Base-by-base conservation (phyloP, 2,888 invertebrate species). In the Lochmaea crataegi region DNA sequence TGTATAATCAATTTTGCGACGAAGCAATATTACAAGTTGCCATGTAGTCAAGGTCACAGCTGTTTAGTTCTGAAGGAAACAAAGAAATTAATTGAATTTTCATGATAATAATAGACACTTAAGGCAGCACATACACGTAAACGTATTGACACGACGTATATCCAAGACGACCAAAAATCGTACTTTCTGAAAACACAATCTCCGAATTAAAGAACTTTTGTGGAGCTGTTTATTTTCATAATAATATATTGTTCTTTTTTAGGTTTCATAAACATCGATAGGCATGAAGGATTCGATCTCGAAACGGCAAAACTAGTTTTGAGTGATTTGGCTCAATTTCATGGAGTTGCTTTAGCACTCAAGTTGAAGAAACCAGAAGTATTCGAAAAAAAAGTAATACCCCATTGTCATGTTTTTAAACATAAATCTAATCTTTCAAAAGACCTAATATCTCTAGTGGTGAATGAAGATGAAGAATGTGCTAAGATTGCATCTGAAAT, bases 291-390 rank as follows among this genome's bases (percentile, higher is more conserved):
- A 70, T 87, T 89, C 65, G 88, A 90, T 80, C 80, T 88, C 53
- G 84, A 85, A 1, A 88, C 89, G 57, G 85, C 88, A 0, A 85
- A 84, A 69, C 66, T 89, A 2, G 85, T 89, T 2, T 80, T 90
- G 1, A 81, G 84, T 58, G 83, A 87, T 38, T 78, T 90, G 77
- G 90, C 90, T 0, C 85, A 87, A 77, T 90, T 89, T 77, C 91
- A 91, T 80, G 89, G 90, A 0, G 83, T 90, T 22, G 88, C 89
- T 1, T 86, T 90, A 5, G 89, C 88, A 0, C 82, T 88, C 65
- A 89, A 89, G 68, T 67, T 86, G 0, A 85, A 84, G 68, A 84
- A 87, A 69, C 87, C 88, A 0, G 80, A 85, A 38, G 75, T 82
- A 1, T 89, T 87, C 80, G 73, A 86, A 4, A 73, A 83, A 53